Conservation (phyloP, 2,888 invertebrate species). For the Acanthococcus lagerstroemiae region DNA sequence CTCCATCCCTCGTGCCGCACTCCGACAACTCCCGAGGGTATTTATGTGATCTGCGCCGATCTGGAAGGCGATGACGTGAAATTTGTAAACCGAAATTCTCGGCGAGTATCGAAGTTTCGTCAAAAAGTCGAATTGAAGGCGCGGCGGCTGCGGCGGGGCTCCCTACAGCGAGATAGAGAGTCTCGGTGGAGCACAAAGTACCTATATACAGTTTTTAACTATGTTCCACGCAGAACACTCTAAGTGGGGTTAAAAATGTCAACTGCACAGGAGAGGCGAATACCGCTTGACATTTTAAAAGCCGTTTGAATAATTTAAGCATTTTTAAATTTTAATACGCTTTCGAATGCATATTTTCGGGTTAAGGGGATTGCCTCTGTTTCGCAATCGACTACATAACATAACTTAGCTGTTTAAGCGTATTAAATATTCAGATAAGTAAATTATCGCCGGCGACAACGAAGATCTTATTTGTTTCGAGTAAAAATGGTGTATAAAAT, state of each 20-base stretch:
- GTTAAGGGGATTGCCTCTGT: conserved; percentile 29
- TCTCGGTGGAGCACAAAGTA: neutral
- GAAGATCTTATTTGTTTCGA: conserved; percentile 6
- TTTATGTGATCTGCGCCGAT: too few species aligned
- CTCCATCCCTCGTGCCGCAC: too few species aligned
- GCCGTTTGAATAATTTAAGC: conserved; percentile 36
- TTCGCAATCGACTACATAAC: conserved; percentile 25
- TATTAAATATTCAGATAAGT: conserved; percentile 27
- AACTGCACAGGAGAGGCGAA: conserved; percentile 21
- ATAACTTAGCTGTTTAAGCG: conserved; percentile 28
- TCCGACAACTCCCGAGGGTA: too few species aligned
- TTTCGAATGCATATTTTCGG: conserved; percentile 30
- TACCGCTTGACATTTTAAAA: conserved; percentile 38
- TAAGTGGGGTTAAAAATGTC: conserved; percentile 29
- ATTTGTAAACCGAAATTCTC: too few species aligned
- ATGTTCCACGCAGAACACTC: conserved; percentile 17
- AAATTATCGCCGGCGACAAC: conserved; percentile 26
- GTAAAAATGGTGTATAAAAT: neutral
- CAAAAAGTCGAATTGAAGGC: too few species aligned
- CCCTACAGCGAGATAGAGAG: too few species aligned
- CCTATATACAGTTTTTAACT: neutral
- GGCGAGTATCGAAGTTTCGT: too few species aligned
- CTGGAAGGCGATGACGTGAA: too few species aligned
- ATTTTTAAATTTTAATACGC: conserved; percentile 34
- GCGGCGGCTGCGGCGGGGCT: too few species aligned